A percentile compares a stretch with the other conserved stretches of the same genome.
These are phyloP conservation scores for Hydrozoanthus gracilis DNA, from an alignment of 92 coral and sea anemone genomes.

Conservation along the genomic window DNA sequence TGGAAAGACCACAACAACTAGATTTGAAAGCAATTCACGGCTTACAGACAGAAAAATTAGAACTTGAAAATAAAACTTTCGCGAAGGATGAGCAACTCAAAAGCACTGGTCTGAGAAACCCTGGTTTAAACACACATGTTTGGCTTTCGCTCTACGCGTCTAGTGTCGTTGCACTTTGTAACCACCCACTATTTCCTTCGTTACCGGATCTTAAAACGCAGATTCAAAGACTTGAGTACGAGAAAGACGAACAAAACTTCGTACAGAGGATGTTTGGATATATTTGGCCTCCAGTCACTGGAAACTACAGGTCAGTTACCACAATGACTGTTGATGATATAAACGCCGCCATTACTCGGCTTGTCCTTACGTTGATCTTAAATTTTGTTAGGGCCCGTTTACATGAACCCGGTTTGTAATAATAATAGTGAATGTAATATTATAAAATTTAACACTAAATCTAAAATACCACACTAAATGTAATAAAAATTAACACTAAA, in stretches of 20 bases:
- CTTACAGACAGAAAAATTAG: background rate
- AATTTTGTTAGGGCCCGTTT: no score
- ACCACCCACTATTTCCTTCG: conserved; percentile 22
- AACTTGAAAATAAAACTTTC: background rate
- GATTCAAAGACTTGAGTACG: conserved; percentile 18
- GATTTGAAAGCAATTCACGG: background rate
- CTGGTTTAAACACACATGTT: conserved; percentile 12
- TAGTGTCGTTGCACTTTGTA: background rate
- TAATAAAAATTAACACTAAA: no score
- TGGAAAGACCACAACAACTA: background rate
- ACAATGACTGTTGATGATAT: no score
- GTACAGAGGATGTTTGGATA: conserved; percentile 18
- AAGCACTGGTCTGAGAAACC: background rate
- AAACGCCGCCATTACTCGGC: no score
- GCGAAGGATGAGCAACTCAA: background rate
- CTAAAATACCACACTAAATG: no score
- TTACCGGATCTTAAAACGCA: conserved; percentile 13
- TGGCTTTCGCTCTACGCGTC: conserved; percentile 13
- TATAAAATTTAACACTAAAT: no score
- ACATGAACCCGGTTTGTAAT: no score
- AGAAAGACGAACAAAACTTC: background rate
- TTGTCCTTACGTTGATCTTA: no score
- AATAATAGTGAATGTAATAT: no score
- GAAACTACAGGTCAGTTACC: conserved; percentile 24
- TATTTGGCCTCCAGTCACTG: conserved; percentile 20